phyloP scores from a whole-genome alignment of 2,797 vertebrate genomes.

The Alosa sapidissima region DNA sequence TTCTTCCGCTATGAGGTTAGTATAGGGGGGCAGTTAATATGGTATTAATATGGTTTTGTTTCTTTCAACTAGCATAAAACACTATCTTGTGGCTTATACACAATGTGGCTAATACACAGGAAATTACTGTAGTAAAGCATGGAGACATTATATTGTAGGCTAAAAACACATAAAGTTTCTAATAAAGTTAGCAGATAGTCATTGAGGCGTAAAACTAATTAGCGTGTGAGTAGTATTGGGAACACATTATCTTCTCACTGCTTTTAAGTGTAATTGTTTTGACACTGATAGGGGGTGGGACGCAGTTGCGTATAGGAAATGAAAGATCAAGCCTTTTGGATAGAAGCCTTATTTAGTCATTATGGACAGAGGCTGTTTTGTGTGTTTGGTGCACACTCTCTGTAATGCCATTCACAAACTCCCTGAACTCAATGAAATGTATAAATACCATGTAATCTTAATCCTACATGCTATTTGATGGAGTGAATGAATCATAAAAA shows the following conservation, averaged over 20 bases:
- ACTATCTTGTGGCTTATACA: too few relatives aligned
- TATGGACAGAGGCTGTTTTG: not conserved
- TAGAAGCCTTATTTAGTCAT: not conserved
- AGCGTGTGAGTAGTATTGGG: constrained; percentile 29
- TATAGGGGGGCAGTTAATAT: too few relatives aligned
- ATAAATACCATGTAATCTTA: not conserved
- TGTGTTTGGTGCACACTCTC: not conserved
- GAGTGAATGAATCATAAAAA: not conserved
- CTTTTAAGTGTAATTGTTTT: constrained; percentile 30
- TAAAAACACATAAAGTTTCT: not conserved
- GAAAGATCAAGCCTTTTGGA: constrained; percentile 22
- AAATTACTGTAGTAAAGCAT: not conserved
- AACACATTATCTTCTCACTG: constrained; percentile 24
- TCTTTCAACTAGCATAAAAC: too few relatives aligned
- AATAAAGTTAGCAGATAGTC: constrained; percentile 13
- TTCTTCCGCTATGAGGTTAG: too few relatives aligned
- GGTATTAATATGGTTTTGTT: too few relatives aligned
- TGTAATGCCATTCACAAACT: not conserved
- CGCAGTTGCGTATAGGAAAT: not conserved
- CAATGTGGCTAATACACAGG: too few relatives aligned
- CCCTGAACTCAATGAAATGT: not conserved
- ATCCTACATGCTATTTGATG: not conserved
- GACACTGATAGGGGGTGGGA: not conserved
- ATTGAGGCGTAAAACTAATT: constrained; percentile 14
- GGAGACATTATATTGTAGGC: not conserved